Percentiles rank a stretch among this genome's conserved stretches.
These are phyloP conservation scores for Drosophila virilis DNA, from an alignment of 1,140 invertebrate genomes.

Conservation along the genomic window DNA sequence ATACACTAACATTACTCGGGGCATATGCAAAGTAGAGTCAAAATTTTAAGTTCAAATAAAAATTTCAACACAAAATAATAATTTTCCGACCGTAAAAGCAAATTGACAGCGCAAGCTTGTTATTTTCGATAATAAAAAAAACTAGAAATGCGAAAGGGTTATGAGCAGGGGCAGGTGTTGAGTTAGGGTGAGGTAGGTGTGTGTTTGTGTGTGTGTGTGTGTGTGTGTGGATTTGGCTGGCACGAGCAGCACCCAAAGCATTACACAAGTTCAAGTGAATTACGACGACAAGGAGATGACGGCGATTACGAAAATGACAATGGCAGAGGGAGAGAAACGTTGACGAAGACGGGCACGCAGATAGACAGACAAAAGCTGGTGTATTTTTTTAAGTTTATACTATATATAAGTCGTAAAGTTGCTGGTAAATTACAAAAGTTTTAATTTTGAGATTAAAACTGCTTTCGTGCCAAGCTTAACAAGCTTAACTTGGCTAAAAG, in stretches of 20 bases:
- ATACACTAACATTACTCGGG: slow-evolving; percentile 22
- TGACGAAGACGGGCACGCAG: not conserved
- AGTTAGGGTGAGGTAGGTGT: not conserved
- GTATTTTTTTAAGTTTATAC: slow-evolving; percentile 49
- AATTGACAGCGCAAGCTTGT: slow-evolving; percentile 74
- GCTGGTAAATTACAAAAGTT: slow-evolving; percentile 79
- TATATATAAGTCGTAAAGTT: slow-evolving; percentile 78
- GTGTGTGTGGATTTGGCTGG: slow-evolving; percentile 19
- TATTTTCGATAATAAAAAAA: slow-evolving; percentile 79
- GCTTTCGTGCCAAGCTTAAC: slow-evolving; percentile 80
- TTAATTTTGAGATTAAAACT: slow-evolving; percentile 83
- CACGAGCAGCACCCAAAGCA: slow-evolving; percentile 57
- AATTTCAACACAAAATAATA: slow-evolving; percentile 35
- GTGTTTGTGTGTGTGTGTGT: not conserved
- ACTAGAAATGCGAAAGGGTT: slow-evolving; percentile 41
- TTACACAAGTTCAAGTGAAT: slow-evolving; percentile 80
- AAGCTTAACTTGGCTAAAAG: slow-evolving; percentile 77
- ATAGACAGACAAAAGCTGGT: slow-evolving; percentile 27
- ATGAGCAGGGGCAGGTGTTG: not conserved
- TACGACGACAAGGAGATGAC: slow-evolving; percentile 63
- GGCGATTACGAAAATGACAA: slow-evolving; percentile 58
- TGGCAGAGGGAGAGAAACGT: slow-evolving; percentile 23
- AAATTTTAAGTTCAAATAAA: slow-evolving; percentile 57
- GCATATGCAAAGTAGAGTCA: slow-evolving; percentile 27
- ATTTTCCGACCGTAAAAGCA: slow-evolving; percentile 59